Base-by-base conservation (phyloP, 1,140 invertebrate species). In the Drosophila santomea region DNA sequence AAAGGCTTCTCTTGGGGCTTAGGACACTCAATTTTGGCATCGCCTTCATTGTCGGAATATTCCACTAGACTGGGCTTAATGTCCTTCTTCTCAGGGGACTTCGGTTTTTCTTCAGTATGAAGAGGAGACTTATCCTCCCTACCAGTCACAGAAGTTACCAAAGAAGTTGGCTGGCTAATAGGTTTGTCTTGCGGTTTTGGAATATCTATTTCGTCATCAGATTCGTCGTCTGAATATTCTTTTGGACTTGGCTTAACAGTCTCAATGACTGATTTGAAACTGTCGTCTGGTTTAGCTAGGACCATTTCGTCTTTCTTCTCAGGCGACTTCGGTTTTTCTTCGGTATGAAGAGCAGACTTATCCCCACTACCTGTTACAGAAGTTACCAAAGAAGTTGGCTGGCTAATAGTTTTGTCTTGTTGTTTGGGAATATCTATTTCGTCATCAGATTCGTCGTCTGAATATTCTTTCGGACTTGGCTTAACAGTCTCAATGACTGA, bases 91-190 rank as follows among this genome's bases (percentile, higher is more conserved):
- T 5, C 5, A n/a, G 23, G 11, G 3, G 36, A 12, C 36, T 38
- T 38, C 10, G 11, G 11, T 2, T 6, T 20, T 1, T 67, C 28
- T 2, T 51, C 32, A 15, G 39, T n/a, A 14, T 41, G 52, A 20
- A 59, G n/a, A 5, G 54, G 48, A 36, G 52, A 39, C 12, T 54
- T 71, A n/a, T 56, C 57, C 3, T 36, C 51, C 56, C 8, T 10
- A 39, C 4, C 35, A 1, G 7, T 8, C 2, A 17, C 6, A 43
- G n/a, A 5, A 44, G 41, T 44, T 17, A 44, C 41, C 15, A 44
- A 44, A 10, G 41, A 17, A 44, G 15, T 17, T 17, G 41, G 15
- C 2, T 20, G 15, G 7, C 6, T 15, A 20, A 17, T 3, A 8
- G 2, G 41, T 10, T 44, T 44, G 15, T 11, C 15, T 44, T 20